Evolutionary conservation across 2,888 invertebrate genomes (phyloP).

Genomic region (Oxycera nigricornis): DNA sequence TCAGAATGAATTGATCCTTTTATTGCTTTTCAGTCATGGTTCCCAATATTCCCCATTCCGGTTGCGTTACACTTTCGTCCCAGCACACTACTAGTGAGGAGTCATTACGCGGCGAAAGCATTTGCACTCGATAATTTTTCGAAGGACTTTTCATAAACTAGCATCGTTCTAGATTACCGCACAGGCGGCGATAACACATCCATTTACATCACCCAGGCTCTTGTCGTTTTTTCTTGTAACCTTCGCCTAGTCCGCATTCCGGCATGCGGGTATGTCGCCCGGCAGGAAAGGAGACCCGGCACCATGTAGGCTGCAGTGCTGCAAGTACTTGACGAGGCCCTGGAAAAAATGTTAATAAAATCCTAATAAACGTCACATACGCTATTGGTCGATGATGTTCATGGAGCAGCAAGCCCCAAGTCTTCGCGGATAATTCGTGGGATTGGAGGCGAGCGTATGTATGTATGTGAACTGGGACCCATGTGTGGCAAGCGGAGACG

Average conservation of each 20-base stretch:
- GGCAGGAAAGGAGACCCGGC: neutral
- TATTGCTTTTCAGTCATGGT: neutral
- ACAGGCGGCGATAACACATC: constrained; percentile 23
- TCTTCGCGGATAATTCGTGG: constrained; percentile 13
- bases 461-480: neutral
- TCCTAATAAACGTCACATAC: constrained; percentile 41
- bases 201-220: constrained; percentile 22
- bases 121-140: neutral
- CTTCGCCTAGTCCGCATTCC: constrained; percentile 11
- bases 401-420: constrained; percentile 21
- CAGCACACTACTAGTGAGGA: neutral
- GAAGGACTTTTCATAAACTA: neutral
- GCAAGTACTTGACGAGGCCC: constrained; percentile 30
- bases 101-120: neutral
- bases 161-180: constrained; percentile 27
- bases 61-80: neutral
- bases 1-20: neutral
- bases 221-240: neutral
- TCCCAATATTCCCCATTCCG: neutral
- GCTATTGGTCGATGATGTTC: constrained; percentile 40
- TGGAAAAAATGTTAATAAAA: constrained; percentile 37
- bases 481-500: constrained; percentile 28
- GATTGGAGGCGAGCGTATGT: neutral
- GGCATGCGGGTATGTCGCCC: neutral
- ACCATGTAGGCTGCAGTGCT: constrained; percentile 23